phyloP scores from a whole-genome alignment of 2,888 invertebrate species.

The Tetropium fuscum region DNA sequence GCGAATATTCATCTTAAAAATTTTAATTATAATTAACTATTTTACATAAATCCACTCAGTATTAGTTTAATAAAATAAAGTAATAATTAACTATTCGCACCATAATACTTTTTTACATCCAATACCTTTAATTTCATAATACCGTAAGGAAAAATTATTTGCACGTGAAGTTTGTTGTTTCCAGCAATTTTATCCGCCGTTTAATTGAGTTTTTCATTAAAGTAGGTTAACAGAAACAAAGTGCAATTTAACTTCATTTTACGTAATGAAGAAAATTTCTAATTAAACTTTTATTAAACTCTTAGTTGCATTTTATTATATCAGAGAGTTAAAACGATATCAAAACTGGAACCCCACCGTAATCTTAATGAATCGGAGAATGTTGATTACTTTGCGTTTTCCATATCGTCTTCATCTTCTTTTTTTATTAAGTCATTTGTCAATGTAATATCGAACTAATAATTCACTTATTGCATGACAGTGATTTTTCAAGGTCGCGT shows the following conservation, averaged over 20 bases:
- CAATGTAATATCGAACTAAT: slow-evolving; percentile 52
- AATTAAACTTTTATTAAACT: slow-evolving; percentile 65
- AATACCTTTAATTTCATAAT: too few species aligned
- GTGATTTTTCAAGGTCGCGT: too few species aligned
- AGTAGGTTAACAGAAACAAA: slow-evolving; percentile 48
- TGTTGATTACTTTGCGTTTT: slow-evolving; percentile 50
- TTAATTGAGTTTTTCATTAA: slow-evolving; percentile 41
- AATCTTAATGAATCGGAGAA: slow-evolving; percentile 57
- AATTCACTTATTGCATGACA: too few species aligned
- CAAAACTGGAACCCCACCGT: slow-evolving; percentile 54
- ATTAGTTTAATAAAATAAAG: too few species aligned
- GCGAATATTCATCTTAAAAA: too few species aligned
- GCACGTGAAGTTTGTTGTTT: slow-evolving; percentile 37
- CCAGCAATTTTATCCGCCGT: slow-evolving; percentile 38
- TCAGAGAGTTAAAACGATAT: slow-evolving; percentile 55
- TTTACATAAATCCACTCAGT: too few species aligned
- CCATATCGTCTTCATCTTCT: slow-evolving; percentile 36
- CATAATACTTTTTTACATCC: too few species aligned
- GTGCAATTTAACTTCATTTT: slow-evolving; percentile 54
- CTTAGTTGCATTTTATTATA: slow-evolving; percentile 59
- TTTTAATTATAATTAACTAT: too few species aligned
- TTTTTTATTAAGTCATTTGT: slow-evolving; percentile 57
- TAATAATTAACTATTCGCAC: too few species aligned
- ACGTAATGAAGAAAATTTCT: slow-evolving; percentile 61
- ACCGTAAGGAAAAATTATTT: slow-evolving; percentile 11